Conservation (phyloP, 2,113 vertebrate genomes). For the Smithornis capensis region DNA sequence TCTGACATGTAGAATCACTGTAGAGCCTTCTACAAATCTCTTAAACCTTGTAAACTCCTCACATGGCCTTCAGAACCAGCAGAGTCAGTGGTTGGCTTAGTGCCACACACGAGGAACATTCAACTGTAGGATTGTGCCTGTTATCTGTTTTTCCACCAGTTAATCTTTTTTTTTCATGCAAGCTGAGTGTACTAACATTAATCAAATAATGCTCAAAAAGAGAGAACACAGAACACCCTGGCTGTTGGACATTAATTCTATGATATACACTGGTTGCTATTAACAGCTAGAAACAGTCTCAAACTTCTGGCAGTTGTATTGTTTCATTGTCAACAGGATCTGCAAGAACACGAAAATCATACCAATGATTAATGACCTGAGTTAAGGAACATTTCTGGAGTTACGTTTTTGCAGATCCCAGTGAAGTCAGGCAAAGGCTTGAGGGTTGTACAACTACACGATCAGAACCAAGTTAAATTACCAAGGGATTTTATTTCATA, state of each 20-base stretch:
- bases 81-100: background rate
- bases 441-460: background rate
- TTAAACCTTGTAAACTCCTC: background rate
- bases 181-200: background rate
- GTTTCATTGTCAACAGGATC: conserved; percentile 31
- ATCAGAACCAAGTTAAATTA: background rate
- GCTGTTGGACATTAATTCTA: background rate
- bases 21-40: background rate
- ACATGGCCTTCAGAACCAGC: background rate
- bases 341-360: background rate
- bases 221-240: conserved; percentile 51
- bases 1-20: background rate
- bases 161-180: background rate
- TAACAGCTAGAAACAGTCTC: conserved; percentile 29
- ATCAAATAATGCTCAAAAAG: background rate
- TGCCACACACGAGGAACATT: background rate
- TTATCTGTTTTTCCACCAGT: background rate
- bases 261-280: conserved; percentile 51
- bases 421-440: background rate
- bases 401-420: background rate
- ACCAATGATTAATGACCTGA: background rate
- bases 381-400: background rate
- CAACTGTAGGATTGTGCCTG: background rate
- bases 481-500: background rate
- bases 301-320: background rate